Conservation (phyloP, 1,140 invertebrate species). For the Listronotus bonariensis region DNA sequence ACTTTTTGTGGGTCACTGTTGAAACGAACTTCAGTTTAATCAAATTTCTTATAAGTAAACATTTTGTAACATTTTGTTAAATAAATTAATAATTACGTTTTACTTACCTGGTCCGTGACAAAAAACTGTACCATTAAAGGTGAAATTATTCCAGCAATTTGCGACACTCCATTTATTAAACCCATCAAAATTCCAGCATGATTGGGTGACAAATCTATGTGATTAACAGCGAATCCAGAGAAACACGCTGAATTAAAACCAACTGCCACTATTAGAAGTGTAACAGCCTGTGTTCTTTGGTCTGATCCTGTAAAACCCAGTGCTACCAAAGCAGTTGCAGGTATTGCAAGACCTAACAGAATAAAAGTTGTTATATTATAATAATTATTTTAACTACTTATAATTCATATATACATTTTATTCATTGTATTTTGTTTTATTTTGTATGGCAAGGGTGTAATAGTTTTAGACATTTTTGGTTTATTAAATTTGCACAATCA, state of each 20-base stretch:
- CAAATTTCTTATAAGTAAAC: no score
- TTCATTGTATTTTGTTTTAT: no score
- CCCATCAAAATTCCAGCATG: constrained; percentile 75
- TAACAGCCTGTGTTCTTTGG: constrained; percentile 60
- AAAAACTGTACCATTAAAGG: constrained; percentile 69
- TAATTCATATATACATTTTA: no score
- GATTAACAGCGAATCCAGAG: constrained; percentile 70
- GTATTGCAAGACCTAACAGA: constrained; percentile 59
- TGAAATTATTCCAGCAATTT: constrained; percentile 70
- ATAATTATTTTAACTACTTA: no score
- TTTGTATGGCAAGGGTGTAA: no score
- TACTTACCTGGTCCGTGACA: constrained; percentile 64
- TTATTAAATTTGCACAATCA: no score
- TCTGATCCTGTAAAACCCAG: constrained; percentile 63
- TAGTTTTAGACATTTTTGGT: no score
- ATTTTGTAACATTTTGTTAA: no score
- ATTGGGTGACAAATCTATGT: constrained; percentile 74
- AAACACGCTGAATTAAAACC: constrained; percentile 74
- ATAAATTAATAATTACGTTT: no score
- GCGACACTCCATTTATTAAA: constrained; percentile 74
- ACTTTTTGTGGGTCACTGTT: no score
- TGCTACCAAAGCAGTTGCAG: constrained; percentile 64
- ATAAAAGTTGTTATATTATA: no score
- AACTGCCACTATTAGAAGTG: constrained; percentile 70
- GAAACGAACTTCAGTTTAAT: no score